Evolutionary conservation across 2,113 vertebrate genomes (phyloP).

Genomic region (Lepidiolamprologus cunningtoni): DNA sequence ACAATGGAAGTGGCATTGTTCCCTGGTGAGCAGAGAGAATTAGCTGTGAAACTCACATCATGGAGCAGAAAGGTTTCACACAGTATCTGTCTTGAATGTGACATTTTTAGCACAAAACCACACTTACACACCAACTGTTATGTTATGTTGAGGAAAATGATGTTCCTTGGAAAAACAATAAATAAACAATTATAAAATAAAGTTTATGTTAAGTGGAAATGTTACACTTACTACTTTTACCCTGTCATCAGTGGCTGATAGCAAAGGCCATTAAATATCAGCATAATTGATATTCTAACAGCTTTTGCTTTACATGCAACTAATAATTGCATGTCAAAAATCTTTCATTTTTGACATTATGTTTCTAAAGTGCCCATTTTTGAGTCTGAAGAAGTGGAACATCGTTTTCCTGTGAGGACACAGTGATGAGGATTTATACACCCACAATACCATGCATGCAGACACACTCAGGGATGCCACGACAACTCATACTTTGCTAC

Average conservation of each 20-base stretch:
- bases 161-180: neutral
- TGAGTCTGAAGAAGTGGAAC: neutral
- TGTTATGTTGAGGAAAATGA: neutral
- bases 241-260: neutral
- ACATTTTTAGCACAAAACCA: neutral
- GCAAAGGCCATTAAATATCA: neutral
- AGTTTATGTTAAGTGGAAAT: neutral
- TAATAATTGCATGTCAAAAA: neutral
- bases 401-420: neutral
- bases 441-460: neutral
- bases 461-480: neutral
- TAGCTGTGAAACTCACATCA: neutral
- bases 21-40: slow-evolving; percentile 61
- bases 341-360: neutral
- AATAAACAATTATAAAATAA: neutral
- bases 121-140: neutral
- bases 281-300: neutral
- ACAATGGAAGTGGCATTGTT: slow-evolving; percentile 93
- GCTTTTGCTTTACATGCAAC: neutral
- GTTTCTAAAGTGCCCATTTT: neutral
- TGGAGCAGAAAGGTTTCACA: neutral
- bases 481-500: neutral
- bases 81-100: neutral
- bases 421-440: neutral
- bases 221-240: neutral